Conservation (phyloP, 2,113 vertebrate species). For the Brachionichthys hirsutus region DNA sequence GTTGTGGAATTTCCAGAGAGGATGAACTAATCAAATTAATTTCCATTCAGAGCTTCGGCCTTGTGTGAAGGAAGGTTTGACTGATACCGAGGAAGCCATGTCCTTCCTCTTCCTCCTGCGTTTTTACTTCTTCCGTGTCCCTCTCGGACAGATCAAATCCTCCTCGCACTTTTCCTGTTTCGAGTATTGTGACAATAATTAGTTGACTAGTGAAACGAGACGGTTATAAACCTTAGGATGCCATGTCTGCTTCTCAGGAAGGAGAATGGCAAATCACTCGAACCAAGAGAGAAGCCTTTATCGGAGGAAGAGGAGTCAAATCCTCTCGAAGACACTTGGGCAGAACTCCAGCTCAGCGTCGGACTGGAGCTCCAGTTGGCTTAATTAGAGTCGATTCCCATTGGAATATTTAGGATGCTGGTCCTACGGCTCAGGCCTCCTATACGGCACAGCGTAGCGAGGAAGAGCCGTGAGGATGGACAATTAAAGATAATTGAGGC, state of each 20-base stretch:
- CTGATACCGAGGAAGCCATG: slow-evolving; percentile 10
- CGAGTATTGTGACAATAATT: slow-evolving; percentile 35
- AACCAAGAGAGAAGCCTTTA: slow-evolving; percentile 50
- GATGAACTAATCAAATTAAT: not conserved
- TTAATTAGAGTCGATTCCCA: slow-evolving; percentile 69
- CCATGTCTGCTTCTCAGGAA: slow-evolving; percentile 39
- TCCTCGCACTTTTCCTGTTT: slow-evolving; percentile 23
- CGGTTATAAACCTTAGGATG: slow-evolving; percentile 43
- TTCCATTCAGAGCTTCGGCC: too few species aligned
- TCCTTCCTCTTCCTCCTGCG: slow-evolving; percentile 18
- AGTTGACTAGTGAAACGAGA: slow-evolving; percentile 41
- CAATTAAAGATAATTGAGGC: slow-evolving; percentile 42
- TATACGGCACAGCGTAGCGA: slow-evolving; percentile 16
- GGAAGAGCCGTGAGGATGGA: slow-evolving; percentile 25
- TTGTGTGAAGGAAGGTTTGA: not conserved
- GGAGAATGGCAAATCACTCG: slow-evolving; percentile 51
- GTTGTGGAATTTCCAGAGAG: too few species aligned
- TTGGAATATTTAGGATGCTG: slow-evolving; percentile 64
- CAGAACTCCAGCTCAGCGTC: slow-evolving; percentile 55
- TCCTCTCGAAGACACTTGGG: slow-evolving; percentile 62
- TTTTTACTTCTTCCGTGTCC: not conserved
- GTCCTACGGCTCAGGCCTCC: slow-evolving; percentile 41
- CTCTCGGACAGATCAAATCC: slow-evolving; percentile 25
- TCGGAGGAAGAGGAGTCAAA: slow-evolving; percentile 56
- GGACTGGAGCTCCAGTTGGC: slow-evolving; percentile 58